phyloP scores from a whole-genome alignment of 2,113 vertebrate species.

The Actinemys pallida region DNA sequence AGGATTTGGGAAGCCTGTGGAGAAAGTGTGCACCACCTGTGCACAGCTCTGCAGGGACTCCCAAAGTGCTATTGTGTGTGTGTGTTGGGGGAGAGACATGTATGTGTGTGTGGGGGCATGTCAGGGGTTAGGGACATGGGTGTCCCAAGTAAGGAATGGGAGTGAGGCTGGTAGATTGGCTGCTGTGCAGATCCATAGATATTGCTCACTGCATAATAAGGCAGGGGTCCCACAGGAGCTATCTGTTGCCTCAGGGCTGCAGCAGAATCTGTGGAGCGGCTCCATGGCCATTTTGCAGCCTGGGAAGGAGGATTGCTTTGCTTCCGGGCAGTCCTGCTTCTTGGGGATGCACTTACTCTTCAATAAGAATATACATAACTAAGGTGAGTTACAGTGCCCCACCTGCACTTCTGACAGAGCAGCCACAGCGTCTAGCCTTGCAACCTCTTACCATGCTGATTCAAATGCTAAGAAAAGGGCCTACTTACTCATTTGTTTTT shows the following conservation, averaged over 20 bases:
- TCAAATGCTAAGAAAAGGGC: not conserved
- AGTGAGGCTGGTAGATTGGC: not conserved
- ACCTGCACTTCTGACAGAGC: not conserved
- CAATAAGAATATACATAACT: not conserved
- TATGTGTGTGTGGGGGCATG: fast-evolving
- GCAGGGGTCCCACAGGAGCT: not conserved
- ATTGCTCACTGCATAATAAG: not conserved
- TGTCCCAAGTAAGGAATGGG: not conserved
- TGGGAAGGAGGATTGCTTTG: not conserved
- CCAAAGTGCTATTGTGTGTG: not conserved
- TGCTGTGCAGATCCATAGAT: not conserved
- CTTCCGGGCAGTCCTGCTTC: not conserved
- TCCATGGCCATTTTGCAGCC: not conserved
- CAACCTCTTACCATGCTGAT: not conserved
- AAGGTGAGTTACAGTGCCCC: not conserved
- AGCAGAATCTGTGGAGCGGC: not conserved
- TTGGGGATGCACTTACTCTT: not conserved
- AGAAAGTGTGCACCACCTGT: not conserved
- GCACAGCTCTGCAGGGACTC: not conserved
- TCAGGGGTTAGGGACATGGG: not conserved
- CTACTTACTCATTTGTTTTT: not conserved
- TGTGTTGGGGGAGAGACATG: too few relatives aligned
- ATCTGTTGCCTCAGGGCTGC: not conserved
- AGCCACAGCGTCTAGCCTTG: not conserved
- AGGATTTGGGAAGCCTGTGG: not conserved